These are phyloP conservation scores for Calliphora vicina DNA, from an alignment of 1,140 invertebrate species.

Conservation along the genomic window DNA sequence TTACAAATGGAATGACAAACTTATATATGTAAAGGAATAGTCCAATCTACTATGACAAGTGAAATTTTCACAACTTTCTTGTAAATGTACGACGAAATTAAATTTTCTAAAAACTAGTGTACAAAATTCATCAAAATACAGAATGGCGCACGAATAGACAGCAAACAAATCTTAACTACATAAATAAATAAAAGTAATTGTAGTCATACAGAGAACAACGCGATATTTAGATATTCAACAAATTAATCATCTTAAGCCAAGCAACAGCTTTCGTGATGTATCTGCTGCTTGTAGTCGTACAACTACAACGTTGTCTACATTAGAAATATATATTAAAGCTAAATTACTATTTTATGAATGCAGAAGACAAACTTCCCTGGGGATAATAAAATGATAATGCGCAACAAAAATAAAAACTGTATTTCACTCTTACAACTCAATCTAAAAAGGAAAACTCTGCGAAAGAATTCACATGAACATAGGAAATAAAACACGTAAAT, in stretches of 20 bases:
- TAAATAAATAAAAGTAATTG: too few species aligned
- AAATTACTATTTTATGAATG: neutral
- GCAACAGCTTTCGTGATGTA: neutral
- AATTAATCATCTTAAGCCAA: neutral
- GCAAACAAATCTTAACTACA: too few species aligned
- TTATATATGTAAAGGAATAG: too few species aligned
- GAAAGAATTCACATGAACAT: neutral
- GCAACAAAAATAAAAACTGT: neutral
- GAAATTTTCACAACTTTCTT: too few species aligned
- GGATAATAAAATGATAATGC: conserved; percentile 10
- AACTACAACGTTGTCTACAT: neutral
- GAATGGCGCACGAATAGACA: too few species aligned
- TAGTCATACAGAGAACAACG: too few species aligned
- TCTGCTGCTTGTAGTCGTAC: neutral
- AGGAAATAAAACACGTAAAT: too few species aligned
- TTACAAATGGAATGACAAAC: too few species aligned
- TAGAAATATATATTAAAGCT: neutral
- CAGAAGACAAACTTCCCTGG: neutral
- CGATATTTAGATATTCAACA: neutral
- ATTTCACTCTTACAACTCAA: neutral
- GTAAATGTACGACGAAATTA: too few species aligned
- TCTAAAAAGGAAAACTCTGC: neutral
- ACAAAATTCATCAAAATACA: too few species aligned
- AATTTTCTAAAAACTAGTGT: too few species aligned
- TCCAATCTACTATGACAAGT: too few species aligned